Conservation (phyloP, 2,113 vertebrate genomes). For the Damaliscus lunatus region DNA sequence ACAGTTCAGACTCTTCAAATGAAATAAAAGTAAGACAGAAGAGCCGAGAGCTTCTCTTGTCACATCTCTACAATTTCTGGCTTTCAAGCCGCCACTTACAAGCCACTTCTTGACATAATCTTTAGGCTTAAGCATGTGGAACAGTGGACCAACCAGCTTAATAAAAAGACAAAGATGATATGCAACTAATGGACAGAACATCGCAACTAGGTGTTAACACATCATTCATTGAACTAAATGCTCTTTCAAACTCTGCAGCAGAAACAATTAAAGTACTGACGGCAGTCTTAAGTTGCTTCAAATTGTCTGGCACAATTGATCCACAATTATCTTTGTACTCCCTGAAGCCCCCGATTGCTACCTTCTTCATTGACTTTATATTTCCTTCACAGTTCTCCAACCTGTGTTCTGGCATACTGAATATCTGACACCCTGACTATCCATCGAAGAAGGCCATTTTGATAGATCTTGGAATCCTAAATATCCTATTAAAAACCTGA, state of each 20-base stretch:
- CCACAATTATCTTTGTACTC: constrained; percentile 85
- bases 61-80: constrained; percentile 41
- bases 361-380: constrained; percentile 79
- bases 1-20: constrained; percentile 43
- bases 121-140: constrained; percentile 73
- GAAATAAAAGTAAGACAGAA: constrained; percentile 45
- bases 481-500: constrained; percentile 44
- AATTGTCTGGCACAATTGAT: constrained; percentile 85
- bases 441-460: constrained; percentile 66
- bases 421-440: constrained; percentile 64
- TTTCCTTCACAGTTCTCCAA: constrained; percentile 76
- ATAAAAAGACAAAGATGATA: constrained; percentile 79
- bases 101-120: constrained; percentile 72
- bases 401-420: constrained; percentile 73
- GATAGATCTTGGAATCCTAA: constrained; percentile 62
- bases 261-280: constrained; percentile 86
- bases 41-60: constrained; percentile 30
- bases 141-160: constrained; percentile 78
- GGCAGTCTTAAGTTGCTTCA: constrained; percentile 83
- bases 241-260: constrained; percentile 80
- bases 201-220: constrained; percentile 77
- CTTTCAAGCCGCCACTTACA: constrained; percentile 62
- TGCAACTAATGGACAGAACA: constrained; percentile 74
- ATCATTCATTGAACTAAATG: constrained; percentile 80
- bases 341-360: constrained; percentile 77